These are phyloP conservation scores for Philaethria dido DNA, from an alignment of 2,888 invertebrate genomes.

Conservation along the genomic window DNA sequence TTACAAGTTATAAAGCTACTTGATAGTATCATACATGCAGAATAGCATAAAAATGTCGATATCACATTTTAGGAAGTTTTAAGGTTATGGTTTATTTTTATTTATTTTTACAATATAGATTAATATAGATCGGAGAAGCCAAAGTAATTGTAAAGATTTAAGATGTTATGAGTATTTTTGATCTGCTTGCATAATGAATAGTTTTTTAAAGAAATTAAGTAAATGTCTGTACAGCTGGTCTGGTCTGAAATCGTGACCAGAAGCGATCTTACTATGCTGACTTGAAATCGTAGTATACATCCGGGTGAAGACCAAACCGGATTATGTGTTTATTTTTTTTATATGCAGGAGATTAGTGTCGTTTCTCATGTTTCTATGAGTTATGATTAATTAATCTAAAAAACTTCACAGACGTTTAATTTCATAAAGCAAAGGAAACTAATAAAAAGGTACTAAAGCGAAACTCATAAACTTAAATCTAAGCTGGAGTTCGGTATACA, in stretches of 20 bases:
- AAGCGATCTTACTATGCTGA: too few species aligned
- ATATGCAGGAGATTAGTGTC: not conserved
- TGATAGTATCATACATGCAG: too few species aligned
- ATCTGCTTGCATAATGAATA: too few species aligned
- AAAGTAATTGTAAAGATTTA: too few species aligned
- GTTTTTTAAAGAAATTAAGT: too few species aligned
- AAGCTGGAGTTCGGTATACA: constrained; percentile 20
- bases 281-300: not conserved
- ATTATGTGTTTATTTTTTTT: not conserved
- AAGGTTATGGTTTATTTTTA: too few species aligned
- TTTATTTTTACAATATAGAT: too few species aligned
- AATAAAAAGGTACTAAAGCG: constrained; percentile 20
- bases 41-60: too few species aligned
- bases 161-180: too few species aligned
- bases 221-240: not conserved
- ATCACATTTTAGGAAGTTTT: too few species aligned
- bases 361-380: not conserved
- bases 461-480: constrained; percentile 25
- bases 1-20: too few species aligned
- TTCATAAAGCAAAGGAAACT: constrained; percentile 18
- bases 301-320: not conserved
- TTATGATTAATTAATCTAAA: constrained; percentile 3
- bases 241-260: not conserved
- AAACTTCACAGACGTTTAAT: not conserved
- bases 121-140: too few species aligned